A percentile compares a stretch with the other conserved stretches of the same genome.
Evolutionary conservation across 2,113 vertebrate genomes (phyloP).

Genomic region (Pycnonotus jocosus): DNA sequence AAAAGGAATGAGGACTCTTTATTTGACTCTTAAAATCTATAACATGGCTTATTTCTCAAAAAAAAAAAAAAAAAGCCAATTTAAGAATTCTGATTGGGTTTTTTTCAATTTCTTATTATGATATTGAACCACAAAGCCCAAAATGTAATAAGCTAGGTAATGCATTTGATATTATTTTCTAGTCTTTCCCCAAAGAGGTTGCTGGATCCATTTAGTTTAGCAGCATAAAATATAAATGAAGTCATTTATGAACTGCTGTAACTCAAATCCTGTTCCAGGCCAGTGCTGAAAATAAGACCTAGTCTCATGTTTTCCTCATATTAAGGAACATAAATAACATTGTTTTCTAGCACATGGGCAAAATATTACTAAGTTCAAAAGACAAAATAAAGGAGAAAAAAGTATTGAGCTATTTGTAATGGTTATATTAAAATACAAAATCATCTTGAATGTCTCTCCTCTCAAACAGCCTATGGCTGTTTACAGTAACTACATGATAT

Average conservation of each 20-base stretch:
- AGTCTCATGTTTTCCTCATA: not conserved
- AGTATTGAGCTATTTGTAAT: not conserved
- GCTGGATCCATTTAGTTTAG: not conserved
- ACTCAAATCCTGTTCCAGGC: constrained; percentile 26
- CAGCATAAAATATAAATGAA: constrained; percentile 63
- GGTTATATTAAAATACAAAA: not conserved
- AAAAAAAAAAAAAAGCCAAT: not conserved
- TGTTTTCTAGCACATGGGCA: not conserved
- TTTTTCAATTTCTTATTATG: not conserved
- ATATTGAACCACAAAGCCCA: not conserved
- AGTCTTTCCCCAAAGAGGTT: not conserved
- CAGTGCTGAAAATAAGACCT: constrained; percentile 41
- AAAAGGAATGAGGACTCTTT: not conserved
- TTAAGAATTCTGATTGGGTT: not conserved
- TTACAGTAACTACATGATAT: not conserved
- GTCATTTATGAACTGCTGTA: constrained; percentile 51
- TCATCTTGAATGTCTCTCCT: not conserved
- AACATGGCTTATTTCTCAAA: not conserved
- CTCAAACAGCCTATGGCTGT: not conserved
- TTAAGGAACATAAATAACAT: constrained; percentile 17
- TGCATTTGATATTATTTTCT: constrained; percentile 2
- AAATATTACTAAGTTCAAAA: constrained; percentile 6
- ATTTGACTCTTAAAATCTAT: not conserved
- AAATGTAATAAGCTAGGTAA: not conserved
- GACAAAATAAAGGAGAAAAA: not conserved